Evolutionary conservation across 2,888 invertebrate genomes (phyloP).

Genomic region (Tetrapedia diversipes): DNA sequence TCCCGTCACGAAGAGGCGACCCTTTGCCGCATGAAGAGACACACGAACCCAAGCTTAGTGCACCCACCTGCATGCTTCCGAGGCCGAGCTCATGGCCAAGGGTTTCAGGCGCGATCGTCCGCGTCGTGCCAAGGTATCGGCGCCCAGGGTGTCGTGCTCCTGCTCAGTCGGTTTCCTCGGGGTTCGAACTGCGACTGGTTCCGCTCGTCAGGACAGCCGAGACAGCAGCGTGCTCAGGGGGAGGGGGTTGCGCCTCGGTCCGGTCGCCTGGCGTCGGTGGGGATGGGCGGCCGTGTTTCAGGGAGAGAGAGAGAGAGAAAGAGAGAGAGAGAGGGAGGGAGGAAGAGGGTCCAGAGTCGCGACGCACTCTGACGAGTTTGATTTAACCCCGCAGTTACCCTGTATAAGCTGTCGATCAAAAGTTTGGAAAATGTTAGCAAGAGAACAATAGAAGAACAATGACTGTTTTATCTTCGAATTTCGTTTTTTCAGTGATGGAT

Average conservation of each 20-base stretch:
- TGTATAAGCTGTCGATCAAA: no score
- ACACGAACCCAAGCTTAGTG: no score
- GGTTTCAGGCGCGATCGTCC: constrained; percentile 66
- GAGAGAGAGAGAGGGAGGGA: neutral
- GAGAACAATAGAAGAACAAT: no score
- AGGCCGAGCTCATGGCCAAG: constrained; percentile 75
- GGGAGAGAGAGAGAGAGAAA: neutral
- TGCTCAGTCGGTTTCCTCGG: constrained; percentile 48
- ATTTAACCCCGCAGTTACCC: constrained; percentile 22
- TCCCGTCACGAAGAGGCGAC: no score
- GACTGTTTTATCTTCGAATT: no score
- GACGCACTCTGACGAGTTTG: constrained; percentile 14
- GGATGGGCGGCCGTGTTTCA: constrained; percentile 37
- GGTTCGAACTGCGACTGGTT: constrained; percentile 66
- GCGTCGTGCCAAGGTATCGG: constrained; percentile 32
- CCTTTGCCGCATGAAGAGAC: neutral
- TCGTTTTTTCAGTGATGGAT: no score
- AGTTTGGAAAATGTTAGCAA: no score
- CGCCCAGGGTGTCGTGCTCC: constrained; percentile 33
- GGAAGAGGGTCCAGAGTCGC: constrained; percentile 3
- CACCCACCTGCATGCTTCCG: constrained; percentile 79
- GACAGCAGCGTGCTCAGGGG: constrained; percentile 71
- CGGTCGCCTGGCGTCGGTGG: constrained; percentile 50
- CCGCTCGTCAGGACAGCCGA: constrained; percentile 51
- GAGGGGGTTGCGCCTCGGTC: constrained; percentile 52